Evolutionary conservation across 2,797 vertebrate genomes (phyloP).

Genomic region (Erpetoichthys calabaricus): DNA sequence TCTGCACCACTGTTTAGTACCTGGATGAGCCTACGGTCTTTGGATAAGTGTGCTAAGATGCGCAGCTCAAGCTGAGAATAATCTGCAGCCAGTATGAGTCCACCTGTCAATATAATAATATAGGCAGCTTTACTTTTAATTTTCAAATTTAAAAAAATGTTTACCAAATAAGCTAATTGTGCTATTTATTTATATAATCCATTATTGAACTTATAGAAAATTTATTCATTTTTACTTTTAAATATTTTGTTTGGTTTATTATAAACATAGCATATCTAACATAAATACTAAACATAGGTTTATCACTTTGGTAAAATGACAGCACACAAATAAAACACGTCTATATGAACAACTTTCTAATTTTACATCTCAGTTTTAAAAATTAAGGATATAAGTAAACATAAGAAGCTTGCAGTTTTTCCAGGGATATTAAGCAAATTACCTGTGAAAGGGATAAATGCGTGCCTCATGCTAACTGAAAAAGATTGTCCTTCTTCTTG

Average conservation of each 20-base stretch:
- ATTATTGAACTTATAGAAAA: too few species aligned
- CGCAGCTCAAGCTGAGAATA: conserved; percentile 91
- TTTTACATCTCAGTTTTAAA: too few species aligned
- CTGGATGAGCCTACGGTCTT: conserved; percentile 65
- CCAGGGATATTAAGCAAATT: conserved; percentile 4
- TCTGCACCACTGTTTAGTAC: conserved; percentile 73
- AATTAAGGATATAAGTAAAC: too few species aligned
- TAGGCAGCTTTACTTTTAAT: background rate
- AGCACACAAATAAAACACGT: too few species aligned
- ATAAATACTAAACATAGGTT: too few species aligned
- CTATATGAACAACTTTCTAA: too few species aligned
- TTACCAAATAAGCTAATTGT: background rate
- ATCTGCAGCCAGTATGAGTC: conserved; percentile 83
- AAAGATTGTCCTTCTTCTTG: conserved; percentile 54
- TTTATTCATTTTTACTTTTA: too few species aligned
- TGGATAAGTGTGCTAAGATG: conserved; percentile 82
- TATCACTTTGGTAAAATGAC: too few species aligned
- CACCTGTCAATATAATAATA: conserved; percentile 44
- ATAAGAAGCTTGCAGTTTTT: too few species aligned
- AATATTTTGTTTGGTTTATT: too few species aligned
- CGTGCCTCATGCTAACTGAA: conserved; percentile 86
- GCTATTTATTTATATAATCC: too few species aligned
- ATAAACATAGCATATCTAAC: too few species aligned
- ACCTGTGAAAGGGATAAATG: conserved; percentile 90
- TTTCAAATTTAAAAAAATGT: conserved; percentile 3